Percentiles rank a stretch among this genome's conserved stretches.
phyloP scores from a whole-genome alignment of 2,888 invertebrate species.

The Diarsia dahlii region DNA sequence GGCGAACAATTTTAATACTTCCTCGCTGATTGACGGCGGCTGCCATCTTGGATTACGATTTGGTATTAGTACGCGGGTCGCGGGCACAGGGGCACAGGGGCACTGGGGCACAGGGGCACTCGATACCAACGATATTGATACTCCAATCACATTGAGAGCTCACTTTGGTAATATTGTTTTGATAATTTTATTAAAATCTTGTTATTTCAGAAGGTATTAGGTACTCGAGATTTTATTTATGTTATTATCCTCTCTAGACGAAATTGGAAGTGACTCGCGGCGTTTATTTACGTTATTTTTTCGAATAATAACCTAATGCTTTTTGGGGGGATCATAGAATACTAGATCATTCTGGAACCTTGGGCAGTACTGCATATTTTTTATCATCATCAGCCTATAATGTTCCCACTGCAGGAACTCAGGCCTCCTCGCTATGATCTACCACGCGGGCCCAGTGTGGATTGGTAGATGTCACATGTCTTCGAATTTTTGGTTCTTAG shows the following conservation, averaged over 20 bases:
- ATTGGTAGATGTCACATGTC: no score
- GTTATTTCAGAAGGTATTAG: constrained; percentile 24
- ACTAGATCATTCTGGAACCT: no score
- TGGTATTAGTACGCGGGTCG: constrained; percentile 26
- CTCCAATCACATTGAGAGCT: constrained; percentile 37
- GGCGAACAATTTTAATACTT: constrained; percentile 65
- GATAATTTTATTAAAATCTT: constrained; percentile 39
- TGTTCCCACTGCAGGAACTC: no score
- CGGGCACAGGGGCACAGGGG: neutral
- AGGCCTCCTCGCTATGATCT: no score
- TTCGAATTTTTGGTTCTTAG: no score
- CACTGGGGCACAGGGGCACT: neutral
- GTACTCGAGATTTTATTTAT: constrained; percentile 7
- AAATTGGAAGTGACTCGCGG: neutral
- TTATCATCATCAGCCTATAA: no score
- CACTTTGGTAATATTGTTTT: constrained; percentile 32
- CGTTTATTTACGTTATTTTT: neutral
- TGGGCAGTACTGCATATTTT: no score
- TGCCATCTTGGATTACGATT: constrained; percentile 51
- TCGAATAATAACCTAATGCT: no score
- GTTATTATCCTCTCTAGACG: neutral
- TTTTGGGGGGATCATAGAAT: no score
- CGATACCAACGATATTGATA: constrained; percentile 54
- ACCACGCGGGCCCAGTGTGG: no score
- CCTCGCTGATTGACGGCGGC: constrained; percentile 63